Conservation (phyloP, 1,140 invertebrate genomes). For the Lineus longissimus region DNA sequence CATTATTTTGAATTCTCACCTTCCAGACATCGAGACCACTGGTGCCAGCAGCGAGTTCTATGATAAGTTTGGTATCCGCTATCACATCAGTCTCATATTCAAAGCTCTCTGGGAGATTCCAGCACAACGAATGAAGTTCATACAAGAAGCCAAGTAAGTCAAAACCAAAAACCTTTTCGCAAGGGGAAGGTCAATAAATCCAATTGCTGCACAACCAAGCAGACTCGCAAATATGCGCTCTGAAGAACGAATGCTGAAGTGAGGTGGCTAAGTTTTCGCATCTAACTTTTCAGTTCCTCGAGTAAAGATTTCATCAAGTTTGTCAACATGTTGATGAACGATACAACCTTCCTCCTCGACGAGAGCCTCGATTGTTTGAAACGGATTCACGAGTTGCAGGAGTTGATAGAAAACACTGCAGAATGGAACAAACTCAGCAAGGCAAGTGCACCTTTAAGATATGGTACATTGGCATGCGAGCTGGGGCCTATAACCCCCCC, state of each 20-base stretch:
- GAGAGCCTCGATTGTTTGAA: slow-evolving; percentile 93
- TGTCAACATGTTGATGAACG: slow-evolving; percentile 99
- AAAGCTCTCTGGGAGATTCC: slow-evolving; percentile 63
- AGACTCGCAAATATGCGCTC: too few relatives aligned
- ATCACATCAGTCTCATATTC: slow-evolving; percentile 94
- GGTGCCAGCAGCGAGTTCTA: slow-evolving; percentile 97
- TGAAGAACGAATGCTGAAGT: too few relatives aligned
- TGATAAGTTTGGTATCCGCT: slow-evolving; percentile 97
- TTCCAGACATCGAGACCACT: slow-evolving; percentile 89
- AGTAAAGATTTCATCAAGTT: slow-evolving; percentile 92
- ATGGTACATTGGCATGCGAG: too few relatives aligned
- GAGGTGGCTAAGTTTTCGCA: too few relatives aligned
- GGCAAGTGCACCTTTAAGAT: slow-evolving; percentile 32
- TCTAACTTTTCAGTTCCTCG: slow-evolving; percentile 22
- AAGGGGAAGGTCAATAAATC: too few relatives aligned
- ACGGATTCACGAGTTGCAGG: slow-evolving; percentile 91
- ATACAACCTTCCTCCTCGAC: slow-evolving; percentile 94
- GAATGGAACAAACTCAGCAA: slow-evolving; percentile 64
- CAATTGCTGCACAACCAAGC: too few relatives aligned
- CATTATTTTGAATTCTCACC: slow-evolving; percentile 10
- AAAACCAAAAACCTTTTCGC: too few relatives aligned
- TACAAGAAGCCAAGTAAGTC: slow-evolving; percentile 58
- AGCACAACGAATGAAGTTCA: slow-evolving; percentile 56
- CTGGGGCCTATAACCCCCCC: neutral
- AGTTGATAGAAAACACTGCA: slow-evolving; percentile 69